These are phyloP conservation scores for Formica selysi DNA, from an alignment of 1,140 invertebrate species.

Conservation along the genomic window DNA sequence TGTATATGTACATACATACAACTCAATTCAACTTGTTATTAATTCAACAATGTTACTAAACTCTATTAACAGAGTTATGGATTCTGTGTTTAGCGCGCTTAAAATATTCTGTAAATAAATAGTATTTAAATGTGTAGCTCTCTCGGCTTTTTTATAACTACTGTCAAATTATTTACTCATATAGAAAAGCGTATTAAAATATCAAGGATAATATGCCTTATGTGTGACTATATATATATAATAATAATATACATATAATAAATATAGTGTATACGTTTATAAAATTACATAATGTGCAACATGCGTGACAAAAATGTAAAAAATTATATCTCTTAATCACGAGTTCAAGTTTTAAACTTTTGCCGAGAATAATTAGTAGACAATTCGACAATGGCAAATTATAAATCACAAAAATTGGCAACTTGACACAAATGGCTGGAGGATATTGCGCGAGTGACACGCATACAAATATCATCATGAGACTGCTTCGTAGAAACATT, in stretches of 20 bases:
- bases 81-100: background rate
- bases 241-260: background rate
- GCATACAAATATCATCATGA: background rate
- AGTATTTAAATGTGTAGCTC: background rate
- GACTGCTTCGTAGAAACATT: background rate
- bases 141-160: background rate
- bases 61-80: background rate
- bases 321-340: conserved; percentile 22
- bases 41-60: too few species aligned
- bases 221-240: too few species aligned
- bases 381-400: background rate
- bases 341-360: background rate
- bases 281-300: background rate
- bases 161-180: background rate
- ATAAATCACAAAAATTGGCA: background rate
- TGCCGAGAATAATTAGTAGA: background rate
- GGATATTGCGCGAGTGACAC: background rate
- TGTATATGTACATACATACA: background rate
- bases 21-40: too few species aligned
- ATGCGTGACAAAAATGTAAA: background rate
- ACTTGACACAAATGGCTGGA: background rate
- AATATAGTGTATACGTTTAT: background rate
- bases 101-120: background rate
- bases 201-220: background rate
- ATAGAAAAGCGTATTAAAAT: background rate